Conservation (phyloP, 2,797 vertebrate genomes). For the Nothura maculosa region DNA sequence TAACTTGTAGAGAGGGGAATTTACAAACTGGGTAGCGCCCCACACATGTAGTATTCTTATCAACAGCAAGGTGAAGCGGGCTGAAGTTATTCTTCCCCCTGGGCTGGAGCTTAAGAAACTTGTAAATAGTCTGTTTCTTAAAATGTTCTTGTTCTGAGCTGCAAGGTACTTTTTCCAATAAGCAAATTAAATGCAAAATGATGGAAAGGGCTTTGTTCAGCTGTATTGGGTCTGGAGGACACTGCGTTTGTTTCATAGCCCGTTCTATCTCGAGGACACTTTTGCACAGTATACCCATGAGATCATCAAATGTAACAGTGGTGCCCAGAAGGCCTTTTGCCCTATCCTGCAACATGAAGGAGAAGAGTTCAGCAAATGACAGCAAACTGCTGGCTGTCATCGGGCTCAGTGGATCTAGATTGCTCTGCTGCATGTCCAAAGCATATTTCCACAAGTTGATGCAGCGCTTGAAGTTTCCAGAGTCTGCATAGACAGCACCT, state of each 20-base stretch:
- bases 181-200: constrained; percentile 97
- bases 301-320: constrained; percentile 95
- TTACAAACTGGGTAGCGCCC: constrained; percentile 98
- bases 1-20: constrained; percentile 96
- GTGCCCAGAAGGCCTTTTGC: constrained; percentile 97
- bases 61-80: constrained; percentile 96
- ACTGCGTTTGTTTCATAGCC: constrained; percentile 89
- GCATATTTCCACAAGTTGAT: constrained; percentile 99
- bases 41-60: constrained; percentile 96
- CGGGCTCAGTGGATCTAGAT: constrained; percentile 96
- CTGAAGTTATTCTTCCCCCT: constrained; percentile 97
- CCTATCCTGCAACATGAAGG: constrained; percentile 98
- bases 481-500: constrained; percentile 97
- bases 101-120: constrained; percentile 95
- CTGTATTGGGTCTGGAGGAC: constrained; percentile 91
- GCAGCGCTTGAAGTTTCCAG: constrained; percentile 97
- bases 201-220: constrained; percentile 98
- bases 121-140: constrained; percentile 98
- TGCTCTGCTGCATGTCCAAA: constrained; percentile 98
- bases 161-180: constrained; percentile 96
- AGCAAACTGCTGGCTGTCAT: constrained; percentile 98
- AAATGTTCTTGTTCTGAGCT: constrained; percentile 94
- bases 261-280: constrained; percentile 97
- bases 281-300: constrained; percentile 97
- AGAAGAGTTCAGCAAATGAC: constrained; percentile 98